Evolutionary conservation across 2,888 invertebrate species (phyloP).

Genomic region (Caenorhabditis sinica): DNA sequence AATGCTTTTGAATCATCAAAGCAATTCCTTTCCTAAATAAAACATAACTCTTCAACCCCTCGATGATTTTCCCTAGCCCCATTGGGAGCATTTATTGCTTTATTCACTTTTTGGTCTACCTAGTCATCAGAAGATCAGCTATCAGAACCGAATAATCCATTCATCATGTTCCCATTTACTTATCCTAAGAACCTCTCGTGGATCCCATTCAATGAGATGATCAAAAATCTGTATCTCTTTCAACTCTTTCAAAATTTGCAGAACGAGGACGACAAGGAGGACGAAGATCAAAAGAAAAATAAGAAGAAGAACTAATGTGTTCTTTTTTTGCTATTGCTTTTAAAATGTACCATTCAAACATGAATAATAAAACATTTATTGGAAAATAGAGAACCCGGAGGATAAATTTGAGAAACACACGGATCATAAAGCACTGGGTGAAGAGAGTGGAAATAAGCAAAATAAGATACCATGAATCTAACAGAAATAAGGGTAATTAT

Average conservation of each 20-base stretch:
- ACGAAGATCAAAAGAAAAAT: constrained; percentile 34
- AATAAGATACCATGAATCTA: not conserved
- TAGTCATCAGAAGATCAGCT: not conserved
- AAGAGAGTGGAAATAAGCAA: not conserved
- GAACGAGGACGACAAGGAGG: constrained; percentile 25
- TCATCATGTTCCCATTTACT: not conserved
- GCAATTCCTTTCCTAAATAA: too few species aligned
- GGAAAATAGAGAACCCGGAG: constrained; percentile 7
- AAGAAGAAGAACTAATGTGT: constrained; percentile 36
- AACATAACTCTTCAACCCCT: too few species aligned
- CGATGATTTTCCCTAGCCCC: too few species aligned
- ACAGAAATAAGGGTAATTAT: constrained; percentile 4
- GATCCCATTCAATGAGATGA: not conserved
- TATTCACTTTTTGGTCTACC: too few species aligned
- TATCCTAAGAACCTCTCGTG: not conserved
- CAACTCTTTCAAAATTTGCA: constrained; percentile 5
- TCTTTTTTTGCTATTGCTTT: not conserved
- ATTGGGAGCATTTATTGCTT: too few species aligned
- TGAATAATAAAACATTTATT: constrained; percentile 1
- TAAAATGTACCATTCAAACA: not conserved
- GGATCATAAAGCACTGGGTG: constrained; percentile 31
- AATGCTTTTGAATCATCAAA: too few species aligned
- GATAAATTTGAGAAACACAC: constrained; percentile 1
- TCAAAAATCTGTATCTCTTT: constrained; percentile 5
- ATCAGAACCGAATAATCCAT: not conserved